Evolutionary conservation across 2,797 vertebrate species (phyloP).

Genomic region (Pterois miles): DNA sequence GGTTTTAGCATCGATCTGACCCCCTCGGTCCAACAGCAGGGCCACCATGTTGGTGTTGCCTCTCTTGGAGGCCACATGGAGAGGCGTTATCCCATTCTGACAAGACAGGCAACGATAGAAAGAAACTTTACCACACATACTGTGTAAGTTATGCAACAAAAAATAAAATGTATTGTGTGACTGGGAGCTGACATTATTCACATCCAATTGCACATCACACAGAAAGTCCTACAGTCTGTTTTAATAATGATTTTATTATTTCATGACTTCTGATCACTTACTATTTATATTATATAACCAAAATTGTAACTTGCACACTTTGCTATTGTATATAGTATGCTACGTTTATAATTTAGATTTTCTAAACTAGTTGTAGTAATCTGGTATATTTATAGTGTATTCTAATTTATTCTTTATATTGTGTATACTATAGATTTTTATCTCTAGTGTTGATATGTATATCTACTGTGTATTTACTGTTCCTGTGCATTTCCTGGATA

Average conservation of each 20-base stretch:
- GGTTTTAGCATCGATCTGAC: conserved; percentile 97
- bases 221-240: background rate
- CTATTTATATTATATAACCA: too few relatives aligned
- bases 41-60: conserved; percentile 98
- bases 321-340: too few relatives aligned
- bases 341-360: too few relatives aligned
- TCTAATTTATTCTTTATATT: too few relatives aligned
- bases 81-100: conserved; percentile 97
- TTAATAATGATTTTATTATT: background rate
- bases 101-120: conserved; percentile 26
- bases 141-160: background rate
- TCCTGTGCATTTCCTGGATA: too few relatives aligned
- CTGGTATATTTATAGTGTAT: too few relatives aligned
- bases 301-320: too few relatives aligned
- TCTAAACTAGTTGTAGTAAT: too few relatives aligned
- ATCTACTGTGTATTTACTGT: too few relatives aligned
- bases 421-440: too few relatives aligned
- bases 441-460: too few relatives aligned
- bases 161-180: background rate
- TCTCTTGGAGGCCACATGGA: conserved; percentile 97
- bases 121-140: background rate
- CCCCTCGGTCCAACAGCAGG: conserved; percentile 92
- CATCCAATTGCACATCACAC: background rate
- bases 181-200: background rate
- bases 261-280: background rate